These are phyloP conservation scores for Melanargia galathea DNA, from an alignment of 2,888 invertebrate genomes.

Conservation along the genomic window DNA sequence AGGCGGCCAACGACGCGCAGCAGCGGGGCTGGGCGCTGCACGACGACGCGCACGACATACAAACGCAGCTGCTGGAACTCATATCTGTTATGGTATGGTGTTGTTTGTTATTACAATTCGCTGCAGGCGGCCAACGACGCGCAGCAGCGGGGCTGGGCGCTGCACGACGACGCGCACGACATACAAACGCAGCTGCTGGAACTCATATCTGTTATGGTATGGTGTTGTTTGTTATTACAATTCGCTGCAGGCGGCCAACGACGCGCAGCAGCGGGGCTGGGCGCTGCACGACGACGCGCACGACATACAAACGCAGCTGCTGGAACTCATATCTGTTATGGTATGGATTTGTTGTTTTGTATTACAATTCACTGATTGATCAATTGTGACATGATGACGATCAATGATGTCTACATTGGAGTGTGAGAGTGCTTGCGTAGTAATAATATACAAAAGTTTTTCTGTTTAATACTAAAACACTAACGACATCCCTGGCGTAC, in stretches of 20 bases:
- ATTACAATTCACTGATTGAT: too few species aligned
- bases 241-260: conserved; percentile 96
- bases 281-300: conserved; percentile 96
- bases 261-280: conserved; percentile 98
- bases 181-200: conserved; percentile 93
- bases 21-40: conserved; percentile 97
- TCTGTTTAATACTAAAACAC: too few species aligned
- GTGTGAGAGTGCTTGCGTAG: too few species aligned
- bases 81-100: conserved; percentile 88
- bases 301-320: conserved; percentile 92
- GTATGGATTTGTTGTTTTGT: conserved; percentile 66
- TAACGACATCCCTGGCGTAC: too few species aligned
- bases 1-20: conserved; percentile 96
- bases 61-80: conserved; percentile 90
- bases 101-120: neutral
- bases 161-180: conserved; percentile 95
- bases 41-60: conserved; percentile 95
- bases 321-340: conserved; percentile 91
- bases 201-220: conserved; percentile 90
- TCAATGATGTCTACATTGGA: too few species aligned
- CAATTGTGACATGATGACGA: too few species aligned
- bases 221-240: neutral
- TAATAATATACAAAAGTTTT: too few species aligned
- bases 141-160: conserved; percentile 97
- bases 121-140: conserved; percentile 96